Percentiles rank a stretch among this genome's conserved stretches.
Evolutionary conservation across 2,113 vertebrate species (phyloP).

Genomic region (Ictalurus punctatus): DNA sequence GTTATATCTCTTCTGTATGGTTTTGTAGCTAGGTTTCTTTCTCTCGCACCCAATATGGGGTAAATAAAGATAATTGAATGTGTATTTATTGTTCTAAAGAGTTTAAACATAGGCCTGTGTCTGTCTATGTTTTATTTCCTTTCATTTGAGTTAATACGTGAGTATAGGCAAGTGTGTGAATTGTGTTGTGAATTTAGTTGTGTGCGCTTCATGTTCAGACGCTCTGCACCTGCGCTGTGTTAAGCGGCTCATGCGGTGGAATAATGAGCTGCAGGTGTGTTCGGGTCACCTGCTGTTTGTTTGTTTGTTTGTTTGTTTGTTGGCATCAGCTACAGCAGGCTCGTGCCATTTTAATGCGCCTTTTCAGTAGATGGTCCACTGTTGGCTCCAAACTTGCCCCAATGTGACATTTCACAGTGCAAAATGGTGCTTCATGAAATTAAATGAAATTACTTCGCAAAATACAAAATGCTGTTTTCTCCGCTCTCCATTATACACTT

Average conservation of each 20-base stretch:
- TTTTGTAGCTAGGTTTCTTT: not conserved
- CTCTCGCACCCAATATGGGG: not conserved
- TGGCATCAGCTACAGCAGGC: slow-evolving; percentile 51
- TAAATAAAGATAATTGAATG: not conserved
- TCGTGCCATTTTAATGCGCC: not conserved
- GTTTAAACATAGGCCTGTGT: not conserved
- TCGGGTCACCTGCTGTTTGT: slow-evolving; percentile 65
- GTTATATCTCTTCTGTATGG: not conserved
- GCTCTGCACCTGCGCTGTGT: slow-evolving; percentile 85
- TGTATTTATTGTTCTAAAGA: not conserved
- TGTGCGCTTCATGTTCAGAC: not conserved
- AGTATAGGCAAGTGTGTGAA: not conserved
- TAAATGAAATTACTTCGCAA: slow-evolving; percentile 20
- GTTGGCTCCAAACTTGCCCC: slow-evolving; percentile 2
- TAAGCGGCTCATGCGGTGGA: slow-evolving; percentile 72
- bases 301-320: slow-evolving; percentile 63
- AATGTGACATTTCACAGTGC: slow-evolving; percentile 17
- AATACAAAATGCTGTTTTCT: slow-evolving; percentile 8
- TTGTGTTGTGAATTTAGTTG: not conserved
- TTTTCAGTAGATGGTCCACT: slow-evolving; percentile 30
- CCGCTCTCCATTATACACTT: slow-evolving; percentile 28
- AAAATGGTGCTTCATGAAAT: slow-evolving; percentile 30
- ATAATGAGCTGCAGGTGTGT: slow-evolving; percentile 88
- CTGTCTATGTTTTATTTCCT: not conserved
- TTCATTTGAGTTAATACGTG: not conserved